phyloP scores from a whole-genome alignment of 2,888 invertebrate genomes.

The Lacanobia oleracea region DNA sequence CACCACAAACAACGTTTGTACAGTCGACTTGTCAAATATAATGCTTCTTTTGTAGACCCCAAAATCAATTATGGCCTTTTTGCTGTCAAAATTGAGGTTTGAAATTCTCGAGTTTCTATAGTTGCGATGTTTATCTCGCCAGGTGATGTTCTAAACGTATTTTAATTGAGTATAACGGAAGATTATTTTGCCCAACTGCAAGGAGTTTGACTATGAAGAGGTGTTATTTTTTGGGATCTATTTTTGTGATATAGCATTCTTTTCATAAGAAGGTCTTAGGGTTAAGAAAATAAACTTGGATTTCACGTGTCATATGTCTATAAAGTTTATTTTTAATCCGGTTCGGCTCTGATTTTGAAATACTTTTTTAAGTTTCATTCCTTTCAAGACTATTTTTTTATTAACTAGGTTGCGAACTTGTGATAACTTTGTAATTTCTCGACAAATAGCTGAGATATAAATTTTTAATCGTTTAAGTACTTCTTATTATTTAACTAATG shows the following conservation, averaged over 20 bases:
- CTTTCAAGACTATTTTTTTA: neutral
- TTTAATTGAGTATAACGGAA: conserved; percentile 85
- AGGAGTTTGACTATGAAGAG: conserved; percentile 28
- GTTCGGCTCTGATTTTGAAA: neutral
- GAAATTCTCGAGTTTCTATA: conserved; percentile 88
- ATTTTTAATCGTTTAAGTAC: neutral
- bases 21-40: conserved; percentile 90
- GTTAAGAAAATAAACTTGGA: conserved; percentile 52
- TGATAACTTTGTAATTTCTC: no score
- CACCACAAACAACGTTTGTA: conserved; percentile 89
- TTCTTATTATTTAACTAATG: neutral
- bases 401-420: no score
- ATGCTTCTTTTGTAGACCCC: conserved; percentile 85
- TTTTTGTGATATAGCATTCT: conserved; percentile 21
- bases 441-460: neutral
- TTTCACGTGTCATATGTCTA: conserved; percentile 18
- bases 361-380: neutral
- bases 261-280: conserved; percentile 18
- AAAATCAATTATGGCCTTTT: conserved; percentile 90
- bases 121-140: conserved; percentile 89
- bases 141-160: conserved; percentile 87
- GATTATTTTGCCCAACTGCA: conserved; percentile 63
- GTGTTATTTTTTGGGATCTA: conserved; percentile 61
- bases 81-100: conserved; percentile 90
- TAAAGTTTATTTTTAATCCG: conserved; percentile 18